Evolutionary conservation across 2,797 vertebrate genomes (phyloP).

Genomic region (Strix occidentalis): DNA sequence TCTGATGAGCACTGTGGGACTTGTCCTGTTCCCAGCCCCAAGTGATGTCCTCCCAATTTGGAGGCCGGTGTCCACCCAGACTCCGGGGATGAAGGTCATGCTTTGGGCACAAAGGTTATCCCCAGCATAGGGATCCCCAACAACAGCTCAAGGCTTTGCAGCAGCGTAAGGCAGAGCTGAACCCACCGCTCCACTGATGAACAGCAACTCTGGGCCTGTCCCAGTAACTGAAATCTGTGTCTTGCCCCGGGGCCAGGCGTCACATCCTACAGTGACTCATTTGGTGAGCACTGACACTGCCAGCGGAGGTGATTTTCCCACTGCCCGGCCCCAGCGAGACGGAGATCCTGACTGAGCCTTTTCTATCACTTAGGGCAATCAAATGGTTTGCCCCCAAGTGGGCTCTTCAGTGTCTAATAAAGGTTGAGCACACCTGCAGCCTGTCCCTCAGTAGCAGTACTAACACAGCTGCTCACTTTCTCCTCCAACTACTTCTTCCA

Average conservation of each 20-base stretch:
- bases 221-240: background rate
- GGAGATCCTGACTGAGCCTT: background rate
- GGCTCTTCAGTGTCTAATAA: background rate
- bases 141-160: background rate
- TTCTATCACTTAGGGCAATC: background rate
- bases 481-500: background rate
- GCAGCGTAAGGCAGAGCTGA: background rate
- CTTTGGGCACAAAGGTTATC: background rate
- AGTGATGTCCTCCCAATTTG: rapidly evolving
- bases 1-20: background rate
- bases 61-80: rapidly evolving
- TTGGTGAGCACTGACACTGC: rapidly evolving
- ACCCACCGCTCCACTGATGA: rapidly evolving
- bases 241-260: background rate
- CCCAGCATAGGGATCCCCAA: background rate
- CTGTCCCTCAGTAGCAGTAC: background rate
- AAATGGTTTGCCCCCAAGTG: background rate
- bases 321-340: background rate
- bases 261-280: background rate
- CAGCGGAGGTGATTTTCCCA: background rate
- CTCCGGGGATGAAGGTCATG: background rate
- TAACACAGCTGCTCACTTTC: rapidly evolving
- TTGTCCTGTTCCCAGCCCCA: background rate
- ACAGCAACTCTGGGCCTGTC: background rate
- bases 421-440: background rate